These are phyloP conservation scores for Leptinotarsa rubiginosa DNA, from an alignment of 2,888 invertebrate genomes.

Conservation along the genomic window DNA sequence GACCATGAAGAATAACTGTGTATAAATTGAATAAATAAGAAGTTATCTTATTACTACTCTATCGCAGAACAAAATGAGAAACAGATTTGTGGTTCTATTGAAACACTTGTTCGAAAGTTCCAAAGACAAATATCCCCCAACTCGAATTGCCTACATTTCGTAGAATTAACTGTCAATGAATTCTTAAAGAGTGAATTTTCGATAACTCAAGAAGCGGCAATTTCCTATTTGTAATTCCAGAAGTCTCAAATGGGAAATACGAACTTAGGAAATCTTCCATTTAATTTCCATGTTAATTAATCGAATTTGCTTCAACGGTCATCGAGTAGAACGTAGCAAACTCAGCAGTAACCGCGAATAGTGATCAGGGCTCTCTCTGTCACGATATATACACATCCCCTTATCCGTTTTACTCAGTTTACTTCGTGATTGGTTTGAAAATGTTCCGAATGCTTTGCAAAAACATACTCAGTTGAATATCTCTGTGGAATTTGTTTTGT, in stretches of 20 bases:
- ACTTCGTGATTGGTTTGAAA: neutral
- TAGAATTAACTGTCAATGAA: neutral
- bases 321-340: constrained; percentile 12
- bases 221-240: constrained; percentile 14
- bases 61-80: too few relatives aligned
- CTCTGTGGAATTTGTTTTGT: too few relatives aligned
- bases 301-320: constrained; percentile 13
- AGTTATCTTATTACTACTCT: too few relatives aligned
- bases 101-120: neutral
- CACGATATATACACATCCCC: neutral
- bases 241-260: constrained; percentile 16
- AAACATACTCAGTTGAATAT: neutral
- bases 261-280: constrained; percentile 8
- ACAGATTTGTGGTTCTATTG: too few relatives aligned
- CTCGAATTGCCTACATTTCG: neutral
- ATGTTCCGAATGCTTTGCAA: neutral
- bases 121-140: neutral
- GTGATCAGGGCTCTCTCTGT: constrained; percentile 3
- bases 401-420: neutral
- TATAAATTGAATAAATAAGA: too few relatives aligned
- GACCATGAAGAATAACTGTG: too few relatives aligned
- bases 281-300: constrained; percentile 16
- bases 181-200: constrained; percentile 6
- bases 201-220: constrained; percentile 14
- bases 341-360: constrained; percentile 9